Base-by-base conservation (phyloP, 2,888 invertebrate genomes). In the Callyntrura guangdongensis region DNA sequence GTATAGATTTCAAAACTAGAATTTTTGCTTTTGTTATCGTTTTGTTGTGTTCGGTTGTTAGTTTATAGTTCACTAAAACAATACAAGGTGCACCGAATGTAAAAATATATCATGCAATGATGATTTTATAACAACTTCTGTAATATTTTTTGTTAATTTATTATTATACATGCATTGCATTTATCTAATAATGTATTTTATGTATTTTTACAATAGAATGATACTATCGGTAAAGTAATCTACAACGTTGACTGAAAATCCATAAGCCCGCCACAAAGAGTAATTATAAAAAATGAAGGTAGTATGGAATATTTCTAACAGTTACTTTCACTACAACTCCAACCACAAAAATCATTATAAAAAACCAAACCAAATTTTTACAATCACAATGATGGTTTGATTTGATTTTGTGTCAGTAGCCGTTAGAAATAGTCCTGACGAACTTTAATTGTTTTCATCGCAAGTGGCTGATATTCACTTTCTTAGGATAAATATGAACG, bases 211-310 rank as follows among this genome's bases (percentile, higher is more conserved):
- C 36, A 14, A n/a, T 14, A 67, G 27, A 14, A 14, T 5, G 11
- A 64, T 64, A 25, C 25, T 64, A 25, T 25, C 22, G 6, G 22
- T 64, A 14, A 11, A 1, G 12, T 64, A 25, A 27, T 27, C 14
- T 36, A 8, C 9, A 3, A 67, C 25, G 67, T 17, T 36, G 67
- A 67, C 67, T 67, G 67, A 67, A 67, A 67, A 67, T 67, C 36
- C 67, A 36, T 12, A 67, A 36, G 14, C 27, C 67, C 27, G 14
- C 27, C 12, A n/a, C 14, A 36, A 12, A 36, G 36, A 36, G 36
- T 36, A 36, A 36, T 4, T 4, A 4, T 36, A 4, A 2, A 36
- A 36, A 36, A 36, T 36, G 36, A 36, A 36, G 36, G 36, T 36
- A 36, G n/a, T 53, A 12, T 3, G 53, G 6, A 36, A 36, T 53